A percentile compares a stretch with the other conserved stretches of the same genome.
These are phyloP conservation scores for Okamejei kenojei DNA, from an alignment of 2,797 vertebrate genomes.

Conservation along the genomic window DNA sequence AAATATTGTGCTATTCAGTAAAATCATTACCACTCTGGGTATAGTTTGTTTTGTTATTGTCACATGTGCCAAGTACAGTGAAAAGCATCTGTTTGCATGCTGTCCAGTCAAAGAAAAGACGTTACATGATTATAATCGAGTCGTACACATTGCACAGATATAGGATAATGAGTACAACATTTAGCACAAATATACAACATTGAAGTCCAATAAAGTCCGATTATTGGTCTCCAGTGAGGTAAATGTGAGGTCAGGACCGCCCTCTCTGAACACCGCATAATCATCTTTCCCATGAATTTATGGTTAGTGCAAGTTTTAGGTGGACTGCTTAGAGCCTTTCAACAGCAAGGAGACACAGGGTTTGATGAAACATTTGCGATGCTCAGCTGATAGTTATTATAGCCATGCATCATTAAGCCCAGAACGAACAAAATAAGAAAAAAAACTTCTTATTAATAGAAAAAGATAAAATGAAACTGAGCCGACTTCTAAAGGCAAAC, in stretches of 20 bases:
- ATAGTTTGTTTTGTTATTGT: too few relatives aligned
- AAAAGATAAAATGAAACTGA: slow-evolving; percentile 96
- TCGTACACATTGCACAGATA: too few relatives aligned
- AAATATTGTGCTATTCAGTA: not conserved
- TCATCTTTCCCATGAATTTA: not conserved
- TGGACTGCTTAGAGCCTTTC: slow-evolving; percentile 84
- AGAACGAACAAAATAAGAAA: slow-evolving; percentile 82
- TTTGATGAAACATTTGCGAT: slow-evolving; percentile 99
- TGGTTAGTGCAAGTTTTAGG: slow-evolving; percentile 59
- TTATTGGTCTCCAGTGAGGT: too few relatives aligned
- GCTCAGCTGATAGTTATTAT: slow-evolving; percentile 96
- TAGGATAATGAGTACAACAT: too few relatives aligned
- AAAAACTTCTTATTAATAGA: slow-evolving; percentile 95
- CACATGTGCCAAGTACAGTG: too few relatives aligned
- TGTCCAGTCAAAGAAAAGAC: too few relatives aligned
- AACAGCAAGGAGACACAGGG: slow-evolving; percentile 87
- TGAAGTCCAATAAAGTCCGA: too few relatives aligned
- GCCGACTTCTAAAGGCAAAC: slow-evolving; percentile 86
- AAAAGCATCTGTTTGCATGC: too few relatives aligned
- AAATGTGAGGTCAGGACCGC: too few relatives aligned
- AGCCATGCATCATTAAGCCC: slow-evolving; percentile 99
- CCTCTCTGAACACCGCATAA: too few relatives aligned
- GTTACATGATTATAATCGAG: too few relatives aligned
- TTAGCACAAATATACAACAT: too few relatives aligned
- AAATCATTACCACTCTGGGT: not conserved